These are phyloP conservation scores for Drosophila flavopinicola DNA, from an alignment of 2,888 invertebrate genomes.

Conservation along the genomic window DNA sequence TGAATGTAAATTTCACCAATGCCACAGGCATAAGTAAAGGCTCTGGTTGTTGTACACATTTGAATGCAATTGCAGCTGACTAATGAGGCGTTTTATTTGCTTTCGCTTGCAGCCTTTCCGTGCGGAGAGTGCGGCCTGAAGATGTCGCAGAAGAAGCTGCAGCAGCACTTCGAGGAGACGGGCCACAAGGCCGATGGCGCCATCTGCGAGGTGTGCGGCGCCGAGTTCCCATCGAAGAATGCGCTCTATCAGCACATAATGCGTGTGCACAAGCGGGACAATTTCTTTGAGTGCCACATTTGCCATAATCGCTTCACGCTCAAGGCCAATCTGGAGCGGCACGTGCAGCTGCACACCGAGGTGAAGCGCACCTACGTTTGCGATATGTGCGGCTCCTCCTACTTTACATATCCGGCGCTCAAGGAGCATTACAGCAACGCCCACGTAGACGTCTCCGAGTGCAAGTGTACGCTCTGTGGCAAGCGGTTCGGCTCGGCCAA, in stretches of 20 bases:
- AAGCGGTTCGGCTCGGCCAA: conserved; percentile 83
- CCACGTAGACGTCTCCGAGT: conserved; percentile 83
- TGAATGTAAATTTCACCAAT: conserved; percentile 81
- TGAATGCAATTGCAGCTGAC: background rate
- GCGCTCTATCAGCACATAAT: conserved; percentile 84
- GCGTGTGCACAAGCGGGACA: conserved; percentile 84
- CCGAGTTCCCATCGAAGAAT: conserved; percentile 83
- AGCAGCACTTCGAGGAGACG: conserved; percentile 83
- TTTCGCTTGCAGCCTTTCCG: conserved; percentile 75
- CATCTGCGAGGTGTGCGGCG: conserved; percentile 84
- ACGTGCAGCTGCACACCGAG: conserved; percentile 84
- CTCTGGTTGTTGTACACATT: background rate
- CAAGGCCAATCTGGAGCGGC: conserved; percentile 84
- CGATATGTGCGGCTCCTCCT: conserved; percentile 84
- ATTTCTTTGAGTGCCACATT: conserved; percentile 84
- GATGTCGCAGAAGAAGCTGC: conserved; percentile 83
- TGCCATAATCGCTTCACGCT: conserved; percentile 84
- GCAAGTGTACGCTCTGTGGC: conserved; percentile 83
- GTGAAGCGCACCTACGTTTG: conserved; percentile 84
- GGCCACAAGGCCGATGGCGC: conserved; percentile 84
- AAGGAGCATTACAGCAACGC: conserved; percentile 84
- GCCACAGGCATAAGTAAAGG: conserved; percentile 8
- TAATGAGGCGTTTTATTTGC: background rate
- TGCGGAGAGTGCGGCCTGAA: conserved; percentile 83
- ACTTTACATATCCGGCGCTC: conserved; percentile 84